Percentiles rank a stretch among this genome's conserved stretches.
Evolutionary conservation across 2,113 vertebrate species (phyloP).

Genomic region (Glaucidium brasilianum): DNA sequence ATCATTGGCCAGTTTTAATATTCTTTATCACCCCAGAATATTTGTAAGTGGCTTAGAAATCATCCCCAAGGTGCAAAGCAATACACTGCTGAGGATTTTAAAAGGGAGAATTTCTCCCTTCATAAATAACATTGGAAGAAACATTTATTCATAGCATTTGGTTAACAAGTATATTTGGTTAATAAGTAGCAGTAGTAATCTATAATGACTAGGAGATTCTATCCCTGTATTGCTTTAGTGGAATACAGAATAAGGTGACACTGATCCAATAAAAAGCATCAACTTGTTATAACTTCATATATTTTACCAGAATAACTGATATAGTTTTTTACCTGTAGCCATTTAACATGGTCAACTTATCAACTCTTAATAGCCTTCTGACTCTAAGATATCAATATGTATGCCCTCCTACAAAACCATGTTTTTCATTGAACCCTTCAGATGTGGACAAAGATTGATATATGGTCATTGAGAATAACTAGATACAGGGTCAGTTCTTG

Average conservation of each 20-base stretch:
- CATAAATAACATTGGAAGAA: background rate
- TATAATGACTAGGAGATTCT: background rate
- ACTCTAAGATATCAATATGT: background rate
- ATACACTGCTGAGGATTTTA: background rate
- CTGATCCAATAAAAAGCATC: background rate
- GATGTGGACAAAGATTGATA: background rate
- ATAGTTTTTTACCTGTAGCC: background rate
- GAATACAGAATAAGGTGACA: background rate
- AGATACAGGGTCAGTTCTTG: background rate
- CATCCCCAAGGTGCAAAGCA: background rate
- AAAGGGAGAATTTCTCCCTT: background rate
- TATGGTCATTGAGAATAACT: background rate
- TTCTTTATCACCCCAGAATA: slow-evolving; percentile 12
- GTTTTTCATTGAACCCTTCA: background rate
- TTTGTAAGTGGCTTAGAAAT: slow-evolving; percentile 26
- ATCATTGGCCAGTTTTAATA: slow-evolving; percentile 21
- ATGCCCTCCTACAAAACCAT: background rate
- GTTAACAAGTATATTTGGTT: background rate
- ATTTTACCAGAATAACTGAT: background rate
- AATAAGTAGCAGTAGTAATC: background rate
- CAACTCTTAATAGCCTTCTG: background rate
- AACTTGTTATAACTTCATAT: background rate
- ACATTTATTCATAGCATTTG: background rate
- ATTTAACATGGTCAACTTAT: background rate
- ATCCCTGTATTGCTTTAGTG: background rate